Evolutionary conservation across 1,140 invertebrate species (phyloP).

Genomic region (Penaeus vannamei): DNA sequence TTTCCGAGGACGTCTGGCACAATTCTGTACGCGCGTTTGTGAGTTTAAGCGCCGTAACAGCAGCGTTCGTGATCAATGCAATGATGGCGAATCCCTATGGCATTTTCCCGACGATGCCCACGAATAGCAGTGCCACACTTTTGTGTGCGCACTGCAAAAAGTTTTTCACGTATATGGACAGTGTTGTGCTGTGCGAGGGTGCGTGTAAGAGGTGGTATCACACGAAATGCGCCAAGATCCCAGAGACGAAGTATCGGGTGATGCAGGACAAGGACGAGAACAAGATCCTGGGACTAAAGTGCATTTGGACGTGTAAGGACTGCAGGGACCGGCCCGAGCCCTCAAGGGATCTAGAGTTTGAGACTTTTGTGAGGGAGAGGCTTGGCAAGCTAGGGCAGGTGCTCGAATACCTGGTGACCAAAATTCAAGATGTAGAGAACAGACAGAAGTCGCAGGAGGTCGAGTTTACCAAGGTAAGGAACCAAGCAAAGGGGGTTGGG

Average conservation of each 20-base stretch:
- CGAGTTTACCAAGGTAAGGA: conserved; percentile 53
- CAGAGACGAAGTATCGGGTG: conserved; percentile 58
- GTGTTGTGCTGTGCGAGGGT: conserved; percentile 59
- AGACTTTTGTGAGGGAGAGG: conserved; percentile 56
- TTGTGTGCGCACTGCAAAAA: conserved; percentile 61
- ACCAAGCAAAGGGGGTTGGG: too few relatives aligned
- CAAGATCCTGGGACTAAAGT: conserved; percentile 49
- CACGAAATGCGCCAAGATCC: conserved; percentile 59
- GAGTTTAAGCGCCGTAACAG: conserved; percentile 41
- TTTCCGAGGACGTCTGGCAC: neutral
- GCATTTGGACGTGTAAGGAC: conserved; percentile 56
- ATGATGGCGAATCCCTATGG: conserved; percentile 64
- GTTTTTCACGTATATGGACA: conserved; percentile 63
- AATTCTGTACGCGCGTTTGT: neutral
- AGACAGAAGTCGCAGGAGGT: conserved; percentile 58
- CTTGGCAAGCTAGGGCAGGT: conserved; percentile 54
- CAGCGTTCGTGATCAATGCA: conserved; percentile 60
- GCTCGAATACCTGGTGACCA: conserved; percentile 52
- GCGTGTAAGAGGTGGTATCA: conserved; percentile 58
- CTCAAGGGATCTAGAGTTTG: conserved; percentile 53
- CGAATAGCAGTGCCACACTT: conserved; percentile 55
- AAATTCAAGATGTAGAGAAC: conserved; percentile 59
- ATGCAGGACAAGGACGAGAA: conserved; percentile 62
- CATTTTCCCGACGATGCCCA: conserved; percentile 56
- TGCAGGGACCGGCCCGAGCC: conserved; percentile 49